Evolutionary conservation across 2,888 invertebrate species (phyloP).

Genomic region (Lasioglossum pauxillum): DNA sequence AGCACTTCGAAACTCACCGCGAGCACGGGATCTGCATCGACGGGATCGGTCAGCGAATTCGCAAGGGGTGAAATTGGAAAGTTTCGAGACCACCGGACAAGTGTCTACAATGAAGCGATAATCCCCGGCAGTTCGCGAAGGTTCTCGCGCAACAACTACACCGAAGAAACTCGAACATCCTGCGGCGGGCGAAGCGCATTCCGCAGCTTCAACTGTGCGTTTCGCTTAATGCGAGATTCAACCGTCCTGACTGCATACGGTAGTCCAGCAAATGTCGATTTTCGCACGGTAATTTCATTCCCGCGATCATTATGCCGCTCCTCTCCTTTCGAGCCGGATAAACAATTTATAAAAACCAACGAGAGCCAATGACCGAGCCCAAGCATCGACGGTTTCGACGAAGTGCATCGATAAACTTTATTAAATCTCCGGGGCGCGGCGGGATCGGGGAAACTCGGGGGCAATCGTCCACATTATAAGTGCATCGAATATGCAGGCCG

Average conservation of each 20-base stretch:
- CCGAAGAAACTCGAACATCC: conserved; percentile 7
- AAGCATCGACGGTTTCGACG: neutral
- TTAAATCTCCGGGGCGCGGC: neutral
- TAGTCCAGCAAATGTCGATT: neutral
- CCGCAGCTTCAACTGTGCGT: neutral
- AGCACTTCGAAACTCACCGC: neutral
- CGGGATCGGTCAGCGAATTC: neutral
- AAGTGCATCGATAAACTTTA: neutral
- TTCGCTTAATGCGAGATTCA: neutral
- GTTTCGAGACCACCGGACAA: neutral
- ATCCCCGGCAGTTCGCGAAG: neutral
- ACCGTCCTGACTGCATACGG: neutral
- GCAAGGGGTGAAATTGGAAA: neutral
- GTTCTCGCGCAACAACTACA: neutral
- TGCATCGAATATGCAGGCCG: neutral
- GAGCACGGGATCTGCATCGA: neutral
- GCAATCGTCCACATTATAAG: neutral
- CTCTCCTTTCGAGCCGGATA: neutral
- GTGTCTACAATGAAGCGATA: conserved; percentile 2
- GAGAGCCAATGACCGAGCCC: neutral
- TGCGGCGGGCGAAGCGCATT: neutral
- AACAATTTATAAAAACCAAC: neutral
- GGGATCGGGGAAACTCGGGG: neutral
- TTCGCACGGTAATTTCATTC: neutral
- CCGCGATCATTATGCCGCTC: neutral